phyloP scores from a whole-genome alignment of 2,888 invertebrate species.

The Eupithecia centaureata region DNA sequence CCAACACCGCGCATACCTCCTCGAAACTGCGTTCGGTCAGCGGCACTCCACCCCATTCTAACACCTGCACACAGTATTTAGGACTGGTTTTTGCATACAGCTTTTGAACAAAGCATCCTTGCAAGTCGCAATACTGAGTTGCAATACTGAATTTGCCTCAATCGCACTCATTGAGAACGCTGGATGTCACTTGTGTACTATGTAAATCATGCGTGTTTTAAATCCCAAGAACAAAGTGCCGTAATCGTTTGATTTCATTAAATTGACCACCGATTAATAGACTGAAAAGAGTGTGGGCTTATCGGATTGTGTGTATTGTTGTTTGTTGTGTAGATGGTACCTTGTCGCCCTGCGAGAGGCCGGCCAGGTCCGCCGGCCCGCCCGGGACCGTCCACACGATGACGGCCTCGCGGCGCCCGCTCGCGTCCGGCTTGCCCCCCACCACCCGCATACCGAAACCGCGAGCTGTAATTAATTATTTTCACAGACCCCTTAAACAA shows the following conservation, averaged over 20 bases:
- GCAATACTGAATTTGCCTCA: neutral
- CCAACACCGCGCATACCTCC: constrained; percentile 95
- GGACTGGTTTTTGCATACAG: neutral
- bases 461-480: constrained; percentile 85
- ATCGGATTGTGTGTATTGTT: constrained; percentile 7
- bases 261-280: neutral
- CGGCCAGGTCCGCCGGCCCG: constrained; percentile 95
- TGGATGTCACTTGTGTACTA: neutral
- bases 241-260: neutral
- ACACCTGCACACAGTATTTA: constrained; percentile 82
- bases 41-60: constrained; percentile 96
- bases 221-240: neutral
- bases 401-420: constrained; percentile 94
- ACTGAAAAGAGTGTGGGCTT: constrained; percentile 1
- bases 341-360: constrained; percentile 95
- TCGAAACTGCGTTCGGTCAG: constrained; percentile 96
- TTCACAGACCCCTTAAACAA: constrained; percentile 39
- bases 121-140: neutral
- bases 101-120: neutral
- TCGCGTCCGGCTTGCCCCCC: constrained; percentile 94
- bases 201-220: neutral
- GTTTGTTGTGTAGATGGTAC: constrained; percentile 65
- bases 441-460: constrained; percentile 98
- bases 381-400: constrained; percentile 96
- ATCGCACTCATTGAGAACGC: neutral